These are phyloP conservation scores for Ptychoptera contaminata DNA, from an alignment of 2,888 invertebrate species.

Conservation along the genomic window DNA sequence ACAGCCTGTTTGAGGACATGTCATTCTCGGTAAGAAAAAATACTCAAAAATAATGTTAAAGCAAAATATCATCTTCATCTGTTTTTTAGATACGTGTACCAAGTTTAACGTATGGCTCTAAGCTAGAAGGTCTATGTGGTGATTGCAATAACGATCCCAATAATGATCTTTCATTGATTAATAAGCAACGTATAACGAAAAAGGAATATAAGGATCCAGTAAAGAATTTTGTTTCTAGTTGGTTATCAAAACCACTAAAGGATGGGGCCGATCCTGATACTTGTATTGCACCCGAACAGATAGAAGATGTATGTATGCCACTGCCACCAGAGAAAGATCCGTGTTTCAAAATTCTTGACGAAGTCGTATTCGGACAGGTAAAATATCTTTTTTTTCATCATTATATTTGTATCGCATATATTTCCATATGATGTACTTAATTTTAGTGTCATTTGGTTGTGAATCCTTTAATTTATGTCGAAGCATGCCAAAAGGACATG, in stretches of 20 bases:
- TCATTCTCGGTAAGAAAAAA: conserved; percentile 30
- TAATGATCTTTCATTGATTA: conserved; percentile 40
- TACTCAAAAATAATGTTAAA: background rate
- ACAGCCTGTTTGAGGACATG: conserved; percentile 29
- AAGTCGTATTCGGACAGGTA: conserved; percentile 38
- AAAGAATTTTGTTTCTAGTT: conserved; percentile 36
- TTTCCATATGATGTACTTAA: no score
- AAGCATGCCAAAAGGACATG: conserved; percentile 51
- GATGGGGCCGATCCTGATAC: conserved; percentile 34
- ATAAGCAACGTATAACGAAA: conserved; percentile 16
- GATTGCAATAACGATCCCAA: conserved; percentile 46
- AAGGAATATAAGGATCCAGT: conserved; percentile 5
- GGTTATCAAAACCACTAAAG: conserved; percentile 36
- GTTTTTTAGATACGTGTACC: conserved; percentile 43
- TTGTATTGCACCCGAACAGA: conserved; percentile 33
- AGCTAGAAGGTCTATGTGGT: conserved; percentile 69
- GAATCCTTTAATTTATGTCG: conserved; percentile 48
- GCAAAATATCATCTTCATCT: no score
- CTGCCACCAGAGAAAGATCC: conserved; percentile 47
- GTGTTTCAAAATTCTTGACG: conserved; percentile 46
- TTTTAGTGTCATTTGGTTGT: conserved; percentile 48
- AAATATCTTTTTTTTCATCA: no score
- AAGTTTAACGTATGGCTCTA: conserved; percentile 52
- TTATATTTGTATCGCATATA: no score
- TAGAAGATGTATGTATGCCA: conserved; percentile 32